A percentile compares a stretch with the other conserved stretches of the same genome.
These are phyloP conservation scores for Microplitis deprimator DNA, from an alignment of 2,888 invertebrate species.

Conservation along the genomic window DNA sequence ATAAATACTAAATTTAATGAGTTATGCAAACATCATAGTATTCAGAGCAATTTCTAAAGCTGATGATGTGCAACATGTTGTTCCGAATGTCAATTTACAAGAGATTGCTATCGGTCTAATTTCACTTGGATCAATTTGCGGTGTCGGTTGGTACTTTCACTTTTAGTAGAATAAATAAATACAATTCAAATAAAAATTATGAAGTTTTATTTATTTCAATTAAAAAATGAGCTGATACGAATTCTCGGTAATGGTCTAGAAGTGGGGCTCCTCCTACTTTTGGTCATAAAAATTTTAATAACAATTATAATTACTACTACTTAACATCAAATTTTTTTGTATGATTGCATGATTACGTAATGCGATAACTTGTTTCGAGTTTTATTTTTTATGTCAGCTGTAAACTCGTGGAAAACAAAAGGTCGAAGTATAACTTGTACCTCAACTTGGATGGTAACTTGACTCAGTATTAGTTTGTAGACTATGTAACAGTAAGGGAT, in stretches of 20 bases:
- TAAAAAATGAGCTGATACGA: too few species aligned
- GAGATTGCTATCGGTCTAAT: background rate
- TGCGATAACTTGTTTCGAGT: background rate
- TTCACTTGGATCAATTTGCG: background rate
- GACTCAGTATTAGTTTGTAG: conserved; percentile 47
- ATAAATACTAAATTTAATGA: background rate
- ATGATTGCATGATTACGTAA: background rate
- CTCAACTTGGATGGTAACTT: conserved; percentile 55
- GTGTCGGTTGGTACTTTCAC: background rate
- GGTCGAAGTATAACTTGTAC: conserved; percentile 48
- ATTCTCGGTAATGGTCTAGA: too few species aligned
- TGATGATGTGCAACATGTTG: background rate
- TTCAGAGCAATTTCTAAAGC: background rate
- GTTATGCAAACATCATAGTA: background rate
- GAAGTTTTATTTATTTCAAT: too few species aligned
- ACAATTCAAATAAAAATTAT: too few species aligned
- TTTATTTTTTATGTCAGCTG: background rate
- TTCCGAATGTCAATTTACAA: background rate
- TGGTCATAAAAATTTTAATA: background rate
- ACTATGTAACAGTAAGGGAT: background rate
- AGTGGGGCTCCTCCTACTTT: too few species aligned
- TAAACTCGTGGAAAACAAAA: conserved; percentile 26
- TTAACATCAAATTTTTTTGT: too few species aligned
- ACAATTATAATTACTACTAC: too few species aligned
- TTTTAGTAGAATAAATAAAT: background rate